Evolutionary conservation across 92 coral and sea anemone species (phyloP).

Genomic region (Nematostella vectensis): DNA sequence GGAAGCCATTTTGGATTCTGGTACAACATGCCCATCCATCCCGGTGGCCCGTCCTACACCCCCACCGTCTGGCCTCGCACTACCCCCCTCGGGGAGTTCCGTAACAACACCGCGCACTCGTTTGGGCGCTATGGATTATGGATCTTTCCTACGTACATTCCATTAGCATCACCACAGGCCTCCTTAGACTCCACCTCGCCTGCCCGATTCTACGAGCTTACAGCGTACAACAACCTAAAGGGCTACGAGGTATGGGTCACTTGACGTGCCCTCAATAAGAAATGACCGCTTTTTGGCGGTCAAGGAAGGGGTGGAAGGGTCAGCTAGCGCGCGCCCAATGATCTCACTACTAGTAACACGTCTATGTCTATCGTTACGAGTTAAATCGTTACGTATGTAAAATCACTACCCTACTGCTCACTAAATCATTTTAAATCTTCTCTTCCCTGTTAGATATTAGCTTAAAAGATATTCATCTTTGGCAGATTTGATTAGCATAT

Average conservation of each 20-base stretch:
- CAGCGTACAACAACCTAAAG: conserved; percentile 82
- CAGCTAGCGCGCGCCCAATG: no score
- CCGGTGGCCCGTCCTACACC: conserved; percentile 91
- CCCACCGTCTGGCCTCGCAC: conserved; percentile 73
- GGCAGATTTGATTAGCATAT: no score
- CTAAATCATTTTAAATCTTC: no score
- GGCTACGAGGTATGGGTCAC: conserved; percentile 77
- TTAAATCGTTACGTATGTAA: no score
- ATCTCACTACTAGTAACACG: no score
- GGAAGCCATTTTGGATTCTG: conserved; percentile 92
- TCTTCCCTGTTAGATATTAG: no score
- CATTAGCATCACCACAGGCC: conserved; percentile 39
- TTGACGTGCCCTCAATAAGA: no score
- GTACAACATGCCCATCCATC: conserved; percentile 79
- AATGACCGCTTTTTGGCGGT: no score
- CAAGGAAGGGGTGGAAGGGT: no score
- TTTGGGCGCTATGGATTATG: conserved; percentile 92
- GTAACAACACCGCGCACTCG: conserved; percentile 85
- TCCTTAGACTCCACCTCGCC: conserved; percentile 37
- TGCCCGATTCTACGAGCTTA: conserved; percentile 60
- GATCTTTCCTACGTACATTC: conserved; percentile 78
- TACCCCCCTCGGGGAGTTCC: conserved; percentile 68
- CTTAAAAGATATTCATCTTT: no score
- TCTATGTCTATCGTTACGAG: no score
- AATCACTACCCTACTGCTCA: no score